Base-by-base conservation (phyloP, 2,113 vertebrate species). In the Onychorhynchus coronatus region DNA sequence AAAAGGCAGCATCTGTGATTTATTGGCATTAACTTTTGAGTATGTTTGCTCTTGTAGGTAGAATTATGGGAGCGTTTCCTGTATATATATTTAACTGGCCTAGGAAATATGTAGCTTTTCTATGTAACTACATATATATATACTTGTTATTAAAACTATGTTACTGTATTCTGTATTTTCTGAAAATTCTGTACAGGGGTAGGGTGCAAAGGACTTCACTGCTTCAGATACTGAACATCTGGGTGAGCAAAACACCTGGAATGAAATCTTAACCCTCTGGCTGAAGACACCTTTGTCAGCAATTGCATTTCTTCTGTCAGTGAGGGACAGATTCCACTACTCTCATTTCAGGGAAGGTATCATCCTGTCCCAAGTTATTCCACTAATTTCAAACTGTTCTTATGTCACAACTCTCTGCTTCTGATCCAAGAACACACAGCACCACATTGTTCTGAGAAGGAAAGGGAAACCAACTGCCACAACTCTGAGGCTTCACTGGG, bases 1-100 rank as follows among this genome's bases (percentile, higher is more conserved):
- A 92, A 91, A 94, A 96, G 41, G 52, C 88, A 96, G 53, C 28
- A 68, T 76, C 61, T 91, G 61, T 65, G 25, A 61, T 85, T 93
- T 95, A 84, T 33, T 75, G 52, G 44, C 52, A 61, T 68, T 81
- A 68, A 56, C 28, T 52, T 52, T 23, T 3, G 21, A 81, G 37
- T 46, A 27, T 6, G 21, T 44, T 92, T 87, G 72, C n/a, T 72
- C 59, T 53, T 50, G n/a, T 12, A 87, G 20, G 53, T 62, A 78
- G 83, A 59, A 39, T 37, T 80, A 24, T 0, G 82, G 52, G 19
- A 75, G 14, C 4, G 30, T 71, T 96, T 95, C 31, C 12, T 59
- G 6, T 20, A 14, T 22, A 39, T 41, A 5, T 35, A 12, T 65
- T 86, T 68, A 71, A 61, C 41, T 56, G 37, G 6, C 39, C 76